Conservation (phyloP, 2,113 vertebrate genomes). For the Spheniscus mendiculus region DNA sequence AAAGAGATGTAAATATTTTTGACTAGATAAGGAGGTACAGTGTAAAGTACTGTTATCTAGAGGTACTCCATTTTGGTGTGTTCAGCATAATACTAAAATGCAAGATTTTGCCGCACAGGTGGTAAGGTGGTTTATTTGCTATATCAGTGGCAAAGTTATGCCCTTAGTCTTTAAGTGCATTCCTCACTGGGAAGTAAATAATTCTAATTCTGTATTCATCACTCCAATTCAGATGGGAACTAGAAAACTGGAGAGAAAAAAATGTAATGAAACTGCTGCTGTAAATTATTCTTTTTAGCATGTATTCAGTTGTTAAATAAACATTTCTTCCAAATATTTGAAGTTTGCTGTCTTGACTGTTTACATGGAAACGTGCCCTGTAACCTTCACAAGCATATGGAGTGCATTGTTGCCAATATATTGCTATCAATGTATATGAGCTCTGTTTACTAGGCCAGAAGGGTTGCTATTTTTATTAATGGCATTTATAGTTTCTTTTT, state of each 20-base stretch:
- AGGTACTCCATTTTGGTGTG: conserved; percentile 72
- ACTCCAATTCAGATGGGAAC: conserved; percentile 78
- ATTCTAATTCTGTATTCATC: conserved; percentile 76
- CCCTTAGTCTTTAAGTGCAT: conserved; percentile 65
- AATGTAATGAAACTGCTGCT: conserved; percentile 88
- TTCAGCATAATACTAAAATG: conserved; percentile 64
- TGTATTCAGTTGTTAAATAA: conserved; percentile 98
- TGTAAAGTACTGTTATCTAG: conserved; percentile 78
- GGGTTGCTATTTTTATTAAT: background rate
- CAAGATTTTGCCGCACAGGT: conserved; percentile 54
- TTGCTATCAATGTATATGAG: background rate
- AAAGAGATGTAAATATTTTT: conserved; percentile 87
- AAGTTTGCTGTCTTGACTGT: conserved; percentile 75
- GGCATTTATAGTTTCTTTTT: background rate
- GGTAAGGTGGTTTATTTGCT: conserved; percentile 72
- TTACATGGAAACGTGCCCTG: conserved; percentile 23
- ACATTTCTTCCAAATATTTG: conserved; percentile 91
- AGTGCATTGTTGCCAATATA: conserved; percentile 3
- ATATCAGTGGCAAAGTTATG: conserved; percentile 69
- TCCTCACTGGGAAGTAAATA: conserved; percentile 68
- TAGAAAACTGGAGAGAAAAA: conserved; percentile 80
- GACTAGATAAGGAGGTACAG: conserved; percentile 77
- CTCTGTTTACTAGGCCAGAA: background rate
- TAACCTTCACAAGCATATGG: conserved; percentile 30
- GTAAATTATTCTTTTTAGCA: conserved; percentile 92